Conservation (phyloP, 2,113 vertebrate species). For the Myocastor coypus region DNA sequence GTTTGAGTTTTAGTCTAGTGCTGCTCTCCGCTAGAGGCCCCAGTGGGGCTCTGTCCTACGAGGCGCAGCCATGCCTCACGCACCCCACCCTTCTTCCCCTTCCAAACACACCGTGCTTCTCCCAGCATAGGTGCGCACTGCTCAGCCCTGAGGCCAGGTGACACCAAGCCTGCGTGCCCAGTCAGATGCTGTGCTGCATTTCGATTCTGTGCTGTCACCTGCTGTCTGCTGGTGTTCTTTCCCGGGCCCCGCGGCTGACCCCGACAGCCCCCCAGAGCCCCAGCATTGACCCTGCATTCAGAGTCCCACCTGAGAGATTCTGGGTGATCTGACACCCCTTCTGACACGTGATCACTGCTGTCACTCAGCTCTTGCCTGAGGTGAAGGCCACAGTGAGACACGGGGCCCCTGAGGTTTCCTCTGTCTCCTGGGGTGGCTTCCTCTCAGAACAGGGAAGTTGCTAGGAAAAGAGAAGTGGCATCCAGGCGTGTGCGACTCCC, state of each 20-base stretch:
- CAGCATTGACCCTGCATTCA: background rate
- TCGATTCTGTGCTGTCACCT: background rate
- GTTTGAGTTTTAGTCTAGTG: background rate
- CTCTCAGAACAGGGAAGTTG: background rate
- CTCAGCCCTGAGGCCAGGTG: constrained; percentile 18
- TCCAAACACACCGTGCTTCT: background rate
- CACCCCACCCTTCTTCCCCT: background rate
- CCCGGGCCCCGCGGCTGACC: background rate
- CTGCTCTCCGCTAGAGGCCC: background rate
- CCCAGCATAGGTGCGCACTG: background rate
- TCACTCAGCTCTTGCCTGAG: background rate
- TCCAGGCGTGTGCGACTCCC: background rate
- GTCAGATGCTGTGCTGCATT: background rate
- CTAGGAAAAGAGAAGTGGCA: background rate
- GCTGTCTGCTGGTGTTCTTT: constrained; percentile 52
- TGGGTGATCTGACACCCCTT: background rate
- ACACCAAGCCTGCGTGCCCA: background rate
- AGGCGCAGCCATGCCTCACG: background rate
- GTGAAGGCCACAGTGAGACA: background rate
- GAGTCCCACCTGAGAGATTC: background rate
- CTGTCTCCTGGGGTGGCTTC: background rate
- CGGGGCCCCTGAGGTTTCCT: background rate
- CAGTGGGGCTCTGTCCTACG: background rate
- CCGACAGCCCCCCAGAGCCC: background rate
- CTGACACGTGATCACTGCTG: background rate